Percentiles rank a stretch among this genome's conserved stretches.
phyloP scores from a whole-genome alignment of 2,113 vertebrate species.

The Urocitellus parryii region DNA sequence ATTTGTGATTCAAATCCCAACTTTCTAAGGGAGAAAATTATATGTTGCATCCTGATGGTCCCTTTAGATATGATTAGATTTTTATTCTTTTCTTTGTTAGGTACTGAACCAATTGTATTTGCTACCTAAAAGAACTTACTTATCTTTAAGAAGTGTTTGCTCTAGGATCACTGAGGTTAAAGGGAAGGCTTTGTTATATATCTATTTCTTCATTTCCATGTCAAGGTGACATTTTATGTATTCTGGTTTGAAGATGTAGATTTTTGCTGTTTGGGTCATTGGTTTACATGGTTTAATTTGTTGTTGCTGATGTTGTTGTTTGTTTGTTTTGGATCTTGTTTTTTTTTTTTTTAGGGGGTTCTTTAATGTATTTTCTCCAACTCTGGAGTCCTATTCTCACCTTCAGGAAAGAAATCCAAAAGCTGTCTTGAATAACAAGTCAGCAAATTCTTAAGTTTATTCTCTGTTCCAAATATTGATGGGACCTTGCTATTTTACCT shows the following conservation, averaged over 20 bases:
- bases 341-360: not conserved
- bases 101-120: not conserved
- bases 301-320: not conserved
- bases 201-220: not conserved
- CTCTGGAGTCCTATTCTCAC: not conserved
- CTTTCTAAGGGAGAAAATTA: not conserved
- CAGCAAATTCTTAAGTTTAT: not conserved
- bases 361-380: not conserved
- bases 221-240: not conserved
- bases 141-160: not conserved
- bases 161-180: not conserved
- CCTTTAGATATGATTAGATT: not conserved
- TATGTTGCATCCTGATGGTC: not conserved
- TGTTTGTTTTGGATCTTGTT: not conserved
- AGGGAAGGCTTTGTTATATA: not conserved
- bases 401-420: not conserved
- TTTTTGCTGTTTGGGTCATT: not conserved
- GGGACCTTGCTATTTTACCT: not conserved
- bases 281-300: not conserved
- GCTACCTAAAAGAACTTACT: not conserved
- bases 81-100: not conserved
- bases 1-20: not conserved
- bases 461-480: not conserved
- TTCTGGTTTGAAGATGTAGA: not conserved
- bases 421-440: not conserved